Evolutionary conservation across 2,888 invertebrate genomes (phyloP).

Genomic region (Tillus elongatus): DNA sequence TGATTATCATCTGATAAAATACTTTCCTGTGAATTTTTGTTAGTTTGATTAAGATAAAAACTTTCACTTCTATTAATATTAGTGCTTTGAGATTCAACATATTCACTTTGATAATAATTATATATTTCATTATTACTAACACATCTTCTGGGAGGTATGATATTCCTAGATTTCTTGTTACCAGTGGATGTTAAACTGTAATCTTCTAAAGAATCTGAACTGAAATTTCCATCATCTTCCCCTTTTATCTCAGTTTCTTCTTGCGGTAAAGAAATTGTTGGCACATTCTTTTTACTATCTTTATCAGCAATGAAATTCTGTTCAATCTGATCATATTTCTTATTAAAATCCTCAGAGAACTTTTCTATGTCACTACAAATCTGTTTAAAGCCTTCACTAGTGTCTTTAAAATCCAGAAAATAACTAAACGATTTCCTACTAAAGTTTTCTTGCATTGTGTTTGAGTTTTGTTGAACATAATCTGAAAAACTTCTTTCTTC

Average conservation of each 20-base stretch:
- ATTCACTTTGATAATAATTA: slow-evolving; percentile 32
- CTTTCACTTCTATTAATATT: slow-evolving; percentile 59
- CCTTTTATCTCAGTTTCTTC: slow-evolving; percentile 27
- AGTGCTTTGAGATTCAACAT: slow-evolving; percentile 31
- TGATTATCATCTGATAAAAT: slow-evolving; percentile 57
- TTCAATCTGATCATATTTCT: slow-evolving; percentile 35
- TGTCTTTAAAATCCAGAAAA: slow-evolving; percentile 48
- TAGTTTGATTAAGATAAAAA: slow-evolving; percentile 66
- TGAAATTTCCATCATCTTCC: slow-evolving; percentile 61
- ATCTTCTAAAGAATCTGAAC: slow-evolving; percentile 71
- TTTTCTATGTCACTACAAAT: slow-evolving; percentile 40
- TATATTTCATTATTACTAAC: slow-evolving; percentile 73
- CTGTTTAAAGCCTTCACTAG: slow-evolving; percentile 36
- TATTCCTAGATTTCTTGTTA: slow-evolving; percentile 37
- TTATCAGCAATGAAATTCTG: too few relatives aligned
- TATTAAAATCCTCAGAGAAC: slow-evolving; percentile 36
- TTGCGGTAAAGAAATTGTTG: slow-evolving; percentile 9
- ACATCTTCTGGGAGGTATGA: slow-evolving; percentile 53
- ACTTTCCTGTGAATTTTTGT: slow-evolving; percentile 66
- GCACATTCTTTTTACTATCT: slow-evolving; percentile 14
- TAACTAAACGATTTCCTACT: slow-evolving; percentile 57
- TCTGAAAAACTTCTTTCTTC: slow-evolving; percentile 51
- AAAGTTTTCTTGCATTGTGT: slow-evolving; percentile 14
- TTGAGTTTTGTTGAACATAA: slow-evolving; percentile 29
- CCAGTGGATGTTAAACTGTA: slow-evolving; percentile 46